Base-by-base conservation (phyloP, 2,797 vertebrate genomes). In the Numenius phaeopus region DNA sequence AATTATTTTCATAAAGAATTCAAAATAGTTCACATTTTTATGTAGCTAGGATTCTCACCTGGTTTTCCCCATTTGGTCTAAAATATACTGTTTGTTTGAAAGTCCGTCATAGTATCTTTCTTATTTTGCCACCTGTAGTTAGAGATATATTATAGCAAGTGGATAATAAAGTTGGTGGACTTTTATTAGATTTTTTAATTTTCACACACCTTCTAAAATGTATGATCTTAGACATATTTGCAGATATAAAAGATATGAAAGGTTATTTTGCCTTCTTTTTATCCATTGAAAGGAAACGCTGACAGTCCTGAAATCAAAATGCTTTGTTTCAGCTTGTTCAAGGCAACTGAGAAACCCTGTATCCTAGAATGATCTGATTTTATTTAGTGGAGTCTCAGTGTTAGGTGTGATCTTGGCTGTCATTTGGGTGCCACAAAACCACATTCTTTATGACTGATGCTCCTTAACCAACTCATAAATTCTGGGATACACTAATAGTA, bases 11-110 rank as follows among this genome's bases (percentile, higher is more conserved):
- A 52, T 34, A 64, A 76, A 57, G 9, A 76, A n/a, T 50, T 55
- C 14, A 49, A 59, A 50, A 52, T 7, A 19, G 5, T 40, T 5
- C 3, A 49, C 3, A 20, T 30, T 78, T 75, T 69, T 73, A 47
- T 44, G 14, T 6, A 89, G 4, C 4, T 49, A 39, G 13, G 3
- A 0, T 69, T 69, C 5, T 62, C 10, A 54, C 1, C 3, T 32
- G 5, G 20, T 72, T 67, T 16, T 4, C 5, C 4, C 1, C 5
- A 7, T 72, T 83, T 1, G 0, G 82, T 66, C 4, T 30, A 21
- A 57, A 77, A 40, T 23, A 22, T 14, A 9, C 17, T 24, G 3
- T 37, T 73, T 67, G 2, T 22, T 62, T 84, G 21, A 32, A 64
- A 59, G 9, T 34, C 19, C 54, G 34, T 42, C 26, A 32, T 14